Conservation (phyloP, 2,888 invertebrate species). For the Trissoscelio sp. region DNA sequence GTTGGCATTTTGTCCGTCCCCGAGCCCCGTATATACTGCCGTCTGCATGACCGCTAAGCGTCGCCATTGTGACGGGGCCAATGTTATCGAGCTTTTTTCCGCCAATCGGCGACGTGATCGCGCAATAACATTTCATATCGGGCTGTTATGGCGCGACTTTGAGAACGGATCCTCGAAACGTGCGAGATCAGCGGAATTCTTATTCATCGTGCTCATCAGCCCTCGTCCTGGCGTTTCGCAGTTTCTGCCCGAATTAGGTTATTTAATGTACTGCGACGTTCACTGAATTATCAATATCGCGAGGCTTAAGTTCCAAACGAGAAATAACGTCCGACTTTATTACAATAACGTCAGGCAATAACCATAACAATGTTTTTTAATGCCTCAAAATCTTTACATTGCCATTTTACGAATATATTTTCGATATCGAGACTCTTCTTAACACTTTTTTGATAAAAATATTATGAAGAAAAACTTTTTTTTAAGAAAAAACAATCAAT, state of each 20-base stretch:
- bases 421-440: neutral
- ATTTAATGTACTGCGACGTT: constrained; percentile 52
- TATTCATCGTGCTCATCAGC: constrained; percentile 46
- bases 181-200: constrained; percentile 56
- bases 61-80: constrained; percentile 41
- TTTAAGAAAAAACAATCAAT: too few species aligned
- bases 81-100: constrained; percentile 42
- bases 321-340: constrained; percentile 43
- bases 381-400: constrained; percentile 30
- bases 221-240: constrained; percentile 4
- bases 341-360: constrained; percentile 29
- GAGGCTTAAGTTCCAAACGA: constrained; percentile 38
- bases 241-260: constrained; percentile 39
- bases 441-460: neutral
- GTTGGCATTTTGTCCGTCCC: constrained; percentile 39
- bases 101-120: constrained; percentile 54
- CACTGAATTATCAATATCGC: constrained; percentile 47
- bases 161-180: constrained; percentile 41
- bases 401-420: constrained; percentile 30
- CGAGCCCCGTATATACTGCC: constrained; percentile 31
- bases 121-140: constrained; percentile 60
- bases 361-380: constrained; percentile 53
- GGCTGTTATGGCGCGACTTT: constrained; percentile 41
- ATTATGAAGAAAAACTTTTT: too few species aligned
- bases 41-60: constrained; percentile 43